Base-by-base conservation (phyloP, 1,140 invertebrate species). In the Sminthurides bifidus region DNA sequence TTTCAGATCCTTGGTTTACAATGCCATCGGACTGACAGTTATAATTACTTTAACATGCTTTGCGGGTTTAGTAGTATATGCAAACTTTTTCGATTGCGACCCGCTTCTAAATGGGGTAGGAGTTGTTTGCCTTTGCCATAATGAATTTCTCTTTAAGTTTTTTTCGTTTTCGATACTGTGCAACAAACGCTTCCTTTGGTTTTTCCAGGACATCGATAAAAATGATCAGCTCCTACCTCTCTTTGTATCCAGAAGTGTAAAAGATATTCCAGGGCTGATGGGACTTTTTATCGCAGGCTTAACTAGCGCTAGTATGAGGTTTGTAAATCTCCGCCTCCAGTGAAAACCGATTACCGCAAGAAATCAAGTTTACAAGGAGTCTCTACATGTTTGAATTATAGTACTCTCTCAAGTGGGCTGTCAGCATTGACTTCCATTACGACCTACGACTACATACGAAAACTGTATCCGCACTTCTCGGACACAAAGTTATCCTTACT, bases 221-320 rank as follows among this genome's bases (percentile, higher is more conserved):
- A 67, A 67, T 2, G 73, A 75, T 59, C 69, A 73, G 60, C 60
- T 75, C 5, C 64, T 75, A 12, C 71, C 72, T 1, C 66, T 73
- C 12, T 79, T 74, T 64, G 76, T 77, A 1, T 74, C 75, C 70
- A 71, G 77, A 40, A 69, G 70, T 12, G 58, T 76, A 21, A 68
- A 68, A 12, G 40, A 69, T 12, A 51, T 67, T 5, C 60, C 58
- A n/a, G 70, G 70, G 12, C 38, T 73, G 30, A 66, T 71, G 3
- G 60, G 60, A 14, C 24, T 62, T 15, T 62, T 62, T 49, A 53
- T 58, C 17, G 49, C 48, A 12, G 60, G 60, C 14, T 24, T 58
- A 19, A 53, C 49, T 17, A 51, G 52, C 38, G 56, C 56, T 6
- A 55, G 52, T 46, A 58, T 59, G 58, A 55, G 56, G 56, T 54